Evolutionary conservation across 2,113 vertebrate genomes (phyloP), one percentile per base, ranked within the genome.

Genomic region (Rhagologus leucostigma): DNA sequence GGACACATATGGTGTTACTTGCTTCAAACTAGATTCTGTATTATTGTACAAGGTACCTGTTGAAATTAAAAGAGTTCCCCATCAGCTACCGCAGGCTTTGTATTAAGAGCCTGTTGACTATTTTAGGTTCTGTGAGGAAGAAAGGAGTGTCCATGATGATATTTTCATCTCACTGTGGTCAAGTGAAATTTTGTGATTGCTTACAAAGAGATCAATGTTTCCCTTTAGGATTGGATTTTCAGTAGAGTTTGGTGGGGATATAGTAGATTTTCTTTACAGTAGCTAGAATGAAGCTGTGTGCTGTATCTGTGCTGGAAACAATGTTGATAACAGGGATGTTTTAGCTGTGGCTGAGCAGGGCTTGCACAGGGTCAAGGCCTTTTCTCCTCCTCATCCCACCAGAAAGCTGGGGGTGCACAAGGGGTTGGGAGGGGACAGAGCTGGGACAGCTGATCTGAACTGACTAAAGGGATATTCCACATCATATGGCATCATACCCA

Each of bases 341-440:
- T 60, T 37, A 47, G 12, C 26, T 53, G 27, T 23, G 47, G 24
- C 39, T 33, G 59, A 33, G n/a, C 12, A 16, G 18, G 15, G 3
- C 39, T 85, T 74, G 23, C 8, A 27, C 29, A 60, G 18, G 20
- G 13, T 65, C 39, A 29, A 53, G 53, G 24, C 16, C 26, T 85
- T 86, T 80, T 18, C 53, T 60, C 11, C 39, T 73, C 15, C 39
- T 49, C 18, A 49, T 23, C 26, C 46, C 60, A 37, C 10, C 21
- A 17, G 39, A 0, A 0, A 53, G 18, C 39, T 73, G 21, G 21
- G 3, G 1, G 2, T 67, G 26, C 21, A 9, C 26, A 8, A 47
- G 35, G 30, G 29, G 30, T 0, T 60, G n/a, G 10, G 32, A 55
- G 30, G 13, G 26, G 10, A 35, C 39, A 27, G 46, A 79, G 10